These are phyloP conservation scores for Lagenorhynchus albirostris DNA, from an alignment of 2,113 vertebrate genomes.

Conservation along the genomic window DNA sequence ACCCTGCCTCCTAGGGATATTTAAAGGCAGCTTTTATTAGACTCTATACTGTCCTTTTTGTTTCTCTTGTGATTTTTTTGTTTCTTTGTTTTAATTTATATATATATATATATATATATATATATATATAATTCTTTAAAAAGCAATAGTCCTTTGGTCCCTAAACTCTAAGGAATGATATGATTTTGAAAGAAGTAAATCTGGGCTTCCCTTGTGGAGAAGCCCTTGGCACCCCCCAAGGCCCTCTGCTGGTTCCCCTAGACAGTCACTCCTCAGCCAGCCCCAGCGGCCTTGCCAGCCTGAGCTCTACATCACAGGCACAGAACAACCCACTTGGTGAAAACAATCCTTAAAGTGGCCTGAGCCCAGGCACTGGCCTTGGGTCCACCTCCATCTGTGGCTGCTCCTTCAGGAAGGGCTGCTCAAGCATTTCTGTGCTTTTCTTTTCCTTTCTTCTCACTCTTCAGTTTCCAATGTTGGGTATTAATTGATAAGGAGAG, in stretches of 20 bases:
- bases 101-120: constrained; percentile 83
- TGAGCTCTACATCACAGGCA: background rate
- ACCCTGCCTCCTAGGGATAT: constrained; percentile 70
- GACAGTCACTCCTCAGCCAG: constrained; percentile 34
- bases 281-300: constrained; percentile 22
- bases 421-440: constrained; percentile 66
- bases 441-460: constrained; percentile 60
- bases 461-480: constrained; percentile 73
- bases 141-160: constrained; percentile 89
- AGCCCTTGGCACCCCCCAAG: constrained; percentile 72
- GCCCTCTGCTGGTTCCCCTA: constrained; percentile 64
- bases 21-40: constrained; percentile 77
- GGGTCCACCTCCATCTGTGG: constrained; percentile 32
- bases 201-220: constrained; percentile 77
- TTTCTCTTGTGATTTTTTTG: constrained; percentile 69
- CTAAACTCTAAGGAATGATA: constrained; percentile 90
- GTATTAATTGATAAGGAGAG: constrained; percentile 1
- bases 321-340: constrained; percentile 33
- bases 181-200: constrained; percentile 85
- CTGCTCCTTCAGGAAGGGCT: constrained; percentile 61
- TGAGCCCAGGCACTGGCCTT: constrained; percentile 40
- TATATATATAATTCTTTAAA: constrained; percentile 82
- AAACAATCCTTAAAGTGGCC: constrained; percentile 45
- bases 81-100: constrained; percentile 83
- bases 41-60: constrained; percentile 66